Conservation (phyloP, 2,888 invertebrate species). For the Aleiodes leptofemur region DNA sequence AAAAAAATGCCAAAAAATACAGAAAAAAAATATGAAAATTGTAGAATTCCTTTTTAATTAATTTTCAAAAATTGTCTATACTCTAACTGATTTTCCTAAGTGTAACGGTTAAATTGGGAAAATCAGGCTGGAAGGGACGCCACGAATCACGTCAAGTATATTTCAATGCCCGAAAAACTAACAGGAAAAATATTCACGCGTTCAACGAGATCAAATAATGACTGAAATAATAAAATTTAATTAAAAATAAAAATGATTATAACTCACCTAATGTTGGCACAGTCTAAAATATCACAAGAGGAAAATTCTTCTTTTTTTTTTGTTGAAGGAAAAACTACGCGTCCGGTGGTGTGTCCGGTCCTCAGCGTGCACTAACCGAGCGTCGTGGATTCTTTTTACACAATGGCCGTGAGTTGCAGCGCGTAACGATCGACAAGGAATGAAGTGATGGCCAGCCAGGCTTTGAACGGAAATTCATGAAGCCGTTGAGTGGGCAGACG, state of each 20-base stretch:
- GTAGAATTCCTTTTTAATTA: background rate
- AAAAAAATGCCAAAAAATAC: background rate
- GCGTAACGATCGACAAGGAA: slow-evolving; percentile 71
- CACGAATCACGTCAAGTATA: slow-evolving; percentile 10
- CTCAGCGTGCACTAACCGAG: slow-evolving; percentile 71
- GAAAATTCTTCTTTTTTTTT: slow-evolving; percentile 62
- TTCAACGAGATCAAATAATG: background rate
- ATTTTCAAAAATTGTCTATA: background rate
- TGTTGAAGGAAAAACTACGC: slow-evolving; percentile 68
- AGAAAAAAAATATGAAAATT: background rate
- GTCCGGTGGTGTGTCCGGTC: slow-evolving; percentile 62
- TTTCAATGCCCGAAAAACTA: slow-evolving; percentile 25
- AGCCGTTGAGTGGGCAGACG: slow-evolving; percentile 66
- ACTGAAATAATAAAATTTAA: background rate
- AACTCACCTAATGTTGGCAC: slow-evolving; percentile 73
- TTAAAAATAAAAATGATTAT: slow-evolving; percentile 27
- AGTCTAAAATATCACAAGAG: slow-evolving; percentile 74
- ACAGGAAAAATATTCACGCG: background rate
- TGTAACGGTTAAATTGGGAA: slow-evolving; percentile 1
- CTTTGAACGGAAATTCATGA: slow-evolving; percentile 61
- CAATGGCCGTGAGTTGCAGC: slow-evolving; percentile 70
- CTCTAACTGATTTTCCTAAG: background rate
- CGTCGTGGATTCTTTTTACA: slow-evolving; percentile 71
- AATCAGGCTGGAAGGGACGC: slow-evolving; percentile 39
- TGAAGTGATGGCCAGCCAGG: slow-evolving; percentile 62